Base-by-base conservation (phyloP, 2,113 vertebrate species). In the Zingel zingel region DNA sequence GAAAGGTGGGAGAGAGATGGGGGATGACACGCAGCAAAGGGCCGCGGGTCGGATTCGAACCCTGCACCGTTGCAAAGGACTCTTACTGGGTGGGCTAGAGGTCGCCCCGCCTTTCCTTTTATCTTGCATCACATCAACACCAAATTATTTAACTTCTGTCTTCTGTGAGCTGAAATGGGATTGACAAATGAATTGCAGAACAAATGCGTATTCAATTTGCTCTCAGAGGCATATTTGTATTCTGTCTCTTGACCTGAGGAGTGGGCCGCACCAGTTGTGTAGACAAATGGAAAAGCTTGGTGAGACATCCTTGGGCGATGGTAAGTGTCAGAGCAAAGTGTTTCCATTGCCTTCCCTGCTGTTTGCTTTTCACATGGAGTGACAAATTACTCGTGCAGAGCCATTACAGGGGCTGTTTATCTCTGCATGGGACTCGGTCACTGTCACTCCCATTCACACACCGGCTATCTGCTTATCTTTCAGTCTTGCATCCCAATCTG, bases 301-400 rank as follows among this genome's bases (percentile, higher is more conserved):
- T 54, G 6, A 86, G 50, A 82, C 81, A 81, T 86, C 86, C 89
- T 88, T 48, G 67, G 85, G 45, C 68, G 48, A 76, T 85, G 66
- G 86, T 51, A 77, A 90, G 89, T 91, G 89, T 88, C 86, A 81
- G 81, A 62, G 79, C 23, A 61, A 83, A 83, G 74, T 58, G 83
- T 84, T 51, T 68, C 81, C 66, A 6, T 79, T 39, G 69, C 81
- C 65, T 81, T 69, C 74, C 79, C 89, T 72, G 75, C 84, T 88
- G 82, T 91, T 89, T 93, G 83, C 83, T 85, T 86, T 89, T 87
- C 89, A 90, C 82, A 4, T 63, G 56, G 81, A 88, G 86, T 89
- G 90, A 94, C 92, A 94, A 90, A 93, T 91, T 67, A 85, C 87
- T 82, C 15, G 86, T 88, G 86, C 78, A 39, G 62, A 91, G 85